Evolutionary conservation across 2,888 invertebrate species (phyloP), one percentile per base, ranked within the genome.

Genomic region (Ophioninae sp.): DNA sequence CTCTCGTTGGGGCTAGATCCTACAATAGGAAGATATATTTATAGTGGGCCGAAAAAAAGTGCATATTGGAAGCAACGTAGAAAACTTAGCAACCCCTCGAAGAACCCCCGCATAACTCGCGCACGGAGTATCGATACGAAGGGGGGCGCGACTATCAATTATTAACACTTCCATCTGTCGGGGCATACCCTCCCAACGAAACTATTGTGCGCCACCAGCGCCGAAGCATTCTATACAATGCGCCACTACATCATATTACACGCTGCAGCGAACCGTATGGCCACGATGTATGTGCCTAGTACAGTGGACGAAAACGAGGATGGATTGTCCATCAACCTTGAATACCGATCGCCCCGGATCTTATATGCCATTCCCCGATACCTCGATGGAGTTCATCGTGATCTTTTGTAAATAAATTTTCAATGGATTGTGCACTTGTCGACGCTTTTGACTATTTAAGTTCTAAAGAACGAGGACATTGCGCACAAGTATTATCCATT

Each of bases 161-260:
- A 92, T 92, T 92, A 92, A 92, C 91, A 92, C 91, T 90, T 92
- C 92, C 92, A 92, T 92, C 92, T 92, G 92, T 92, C 89, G 88
- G 89, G 30, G 90, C 86, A 75, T 80, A 82, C 91, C 90, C 91
- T 90, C 81, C 64, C 72, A 72, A 80, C 77, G 77, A 81, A 62
- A 86, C 79, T 79, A 79, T 68, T 82, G 77, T 75, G 80, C 81
- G 62, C 64, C 37, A 68, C 57, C 79, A 68, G 73, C 57, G 67
- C 82, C 80, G 82, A 84, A 83, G 84, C 86, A 81, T 81, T 86
- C 84, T 76, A 70, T 83, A 88, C 87, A 89, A 88, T 87, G 79
- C 85, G 72, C 82, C 81, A 84, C 87, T 89, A 89, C 89, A 86
- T 91, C 89, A 87, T 90, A 89, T 89, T 89, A 89, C 88, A 87